phyloP scores from a whole-genome alignment of 2,113 vertebrate species.

The Melozone crissalis region DNA sequence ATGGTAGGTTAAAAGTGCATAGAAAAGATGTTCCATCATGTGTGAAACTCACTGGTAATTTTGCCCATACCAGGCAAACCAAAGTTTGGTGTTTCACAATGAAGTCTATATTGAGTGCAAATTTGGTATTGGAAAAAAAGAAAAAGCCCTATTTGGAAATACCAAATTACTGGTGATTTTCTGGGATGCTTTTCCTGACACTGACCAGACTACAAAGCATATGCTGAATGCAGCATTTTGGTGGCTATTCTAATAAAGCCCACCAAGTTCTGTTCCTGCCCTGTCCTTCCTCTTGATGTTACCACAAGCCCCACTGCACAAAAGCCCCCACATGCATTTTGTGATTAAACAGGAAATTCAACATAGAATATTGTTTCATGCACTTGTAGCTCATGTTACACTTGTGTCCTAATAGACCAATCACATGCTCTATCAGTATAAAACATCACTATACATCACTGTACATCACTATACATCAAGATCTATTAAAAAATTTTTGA shows the following conservation, averaged over 20 bases:
- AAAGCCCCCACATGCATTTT: background rate
- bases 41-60: background rate
- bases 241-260: background rate
- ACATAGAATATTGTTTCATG: background rate
- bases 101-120: background rate
- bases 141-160: background rate
- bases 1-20: background rate
- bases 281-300: background rate
- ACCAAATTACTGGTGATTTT: background rate
- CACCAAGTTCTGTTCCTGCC: background rate
- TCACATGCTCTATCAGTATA: background rate
- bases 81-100: background rate
- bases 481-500: background rate
- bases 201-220: background rate
- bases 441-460: background rate
- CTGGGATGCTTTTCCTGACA: background rate
- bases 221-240: background rate
- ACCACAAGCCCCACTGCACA: background rate
- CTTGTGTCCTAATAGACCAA: background rate
- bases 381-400: background rate
- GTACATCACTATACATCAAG: background rate
- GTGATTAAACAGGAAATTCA: background rate
- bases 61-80: background rate
- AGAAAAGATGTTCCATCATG: background rate
- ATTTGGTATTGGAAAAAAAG: background rate